Percentiles rank a stretch among this genome's conserved stretches.
phyloP scores from a whole-genome alignment of 1,140 invertebrate species.

The Brachionus koreanus region DNA sequence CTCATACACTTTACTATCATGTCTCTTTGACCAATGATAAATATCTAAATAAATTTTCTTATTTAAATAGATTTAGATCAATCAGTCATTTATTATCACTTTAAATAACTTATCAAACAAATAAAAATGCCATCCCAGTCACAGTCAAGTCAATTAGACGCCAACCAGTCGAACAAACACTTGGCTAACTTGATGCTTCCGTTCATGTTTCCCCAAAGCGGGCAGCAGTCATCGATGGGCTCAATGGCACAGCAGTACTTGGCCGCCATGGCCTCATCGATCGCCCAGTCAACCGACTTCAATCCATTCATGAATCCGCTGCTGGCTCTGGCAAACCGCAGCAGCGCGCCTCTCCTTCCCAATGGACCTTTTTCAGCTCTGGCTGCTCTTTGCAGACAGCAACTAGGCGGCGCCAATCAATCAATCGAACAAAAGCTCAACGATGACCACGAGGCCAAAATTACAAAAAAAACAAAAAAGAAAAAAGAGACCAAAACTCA shows the following conservation, averaged over 20 bases:
- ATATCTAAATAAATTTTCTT: not conserved
- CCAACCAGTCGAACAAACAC: not conserved
- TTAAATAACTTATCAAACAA: too few relatives aligned
- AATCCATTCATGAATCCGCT: constrained; percentile 3
- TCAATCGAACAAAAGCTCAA: not conserved
- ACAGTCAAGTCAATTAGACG: not conserved
- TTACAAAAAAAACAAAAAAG: too few relatives aligned
- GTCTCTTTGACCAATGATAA: not conserved
- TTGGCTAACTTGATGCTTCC: not conserved
- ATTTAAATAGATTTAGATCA: not conserved
- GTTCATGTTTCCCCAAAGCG: not conserved
- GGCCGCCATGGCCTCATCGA: not conserved
- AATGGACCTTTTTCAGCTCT: not conserved
- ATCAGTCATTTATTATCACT: not conserved
- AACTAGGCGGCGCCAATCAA: not conserved
- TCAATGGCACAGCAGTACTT: not conserved
- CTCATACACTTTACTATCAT: not conserved
- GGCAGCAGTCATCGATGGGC: not conserved
- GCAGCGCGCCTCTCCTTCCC: not conserved
- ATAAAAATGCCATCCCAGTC: constrained; percentile 6
- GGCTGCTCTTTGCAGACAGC: not conserved
- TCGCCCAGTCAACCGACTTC: not conserved
- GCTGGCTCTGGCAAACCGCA: not conserved
- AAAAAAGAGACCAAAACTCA: not conserved
- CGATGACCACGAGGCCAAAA: not conserved